These are phyloP conservation scores for rabbit (Oryctolagus cuniculus) DNA, from an alignment of 2,113 vertebrate species.

Conservation along the genomic window DNA sequence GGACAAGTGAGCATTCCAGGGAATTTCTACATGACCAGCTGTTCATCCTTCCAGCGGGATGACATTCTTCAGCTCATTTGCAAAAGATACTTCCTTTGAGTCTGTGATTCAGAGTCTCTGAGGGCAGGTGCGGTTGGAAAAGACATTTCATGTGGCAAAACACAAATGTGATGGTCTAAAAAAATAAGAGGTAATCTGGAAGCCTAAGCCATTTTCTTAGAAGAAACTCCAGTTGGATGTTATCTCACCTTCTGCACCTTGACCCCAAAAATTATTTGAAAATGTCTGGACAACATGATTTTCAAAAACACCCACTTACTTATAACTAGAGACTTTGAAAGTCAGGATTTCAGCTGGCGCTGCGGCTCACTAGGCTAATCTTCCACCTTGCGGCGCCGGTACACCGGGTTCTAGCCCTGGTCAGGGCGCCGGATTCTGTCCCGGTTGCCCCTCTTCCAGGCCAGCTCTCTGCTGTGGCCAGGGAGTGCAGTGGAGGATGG, in stretches of 20 bases:
- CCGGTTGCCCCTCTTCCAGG: too few species aligned
- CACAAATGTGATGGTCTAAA: background rate
- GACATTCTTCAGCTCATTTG: constrained; percentile 53
- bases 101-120: constrained; percentile 16
- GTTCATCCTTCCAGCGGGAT: constrained; percentile 62
- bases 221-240: background rate
- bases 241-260: background rate
- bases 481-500: too few species aligned
- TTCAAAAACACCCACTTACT: constrained; percentile 20
- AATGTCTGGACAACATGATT: background rate
- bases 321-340: constrained; percentile 42
- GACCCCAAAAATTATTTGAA: background rate
- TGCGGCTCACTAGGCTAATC: too few species aligned
- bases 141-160: constrained; percentile 36
- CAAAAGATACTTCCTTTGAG: constrained; percentile 45
- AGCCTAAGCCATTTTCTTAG: constrained; percentile 15
- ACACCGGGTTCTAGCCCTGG: too few species aligned
- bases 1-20: constrained; percentile 63
- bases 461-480: too few species aligned
- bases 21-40: constrained; percentile 71
- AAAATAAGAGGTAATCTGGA: background rate
- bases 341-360: constrained; percentile 10
- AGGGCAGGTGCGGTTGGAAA: constrained; percentile 40
- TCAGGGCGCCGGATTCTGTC: too few species aligned
- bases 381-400: too few species aligned